phyloP scores from a whole-genome alignment of 92 coral and sea anemone species.

The Scolanthus callimorphus region DNA sequence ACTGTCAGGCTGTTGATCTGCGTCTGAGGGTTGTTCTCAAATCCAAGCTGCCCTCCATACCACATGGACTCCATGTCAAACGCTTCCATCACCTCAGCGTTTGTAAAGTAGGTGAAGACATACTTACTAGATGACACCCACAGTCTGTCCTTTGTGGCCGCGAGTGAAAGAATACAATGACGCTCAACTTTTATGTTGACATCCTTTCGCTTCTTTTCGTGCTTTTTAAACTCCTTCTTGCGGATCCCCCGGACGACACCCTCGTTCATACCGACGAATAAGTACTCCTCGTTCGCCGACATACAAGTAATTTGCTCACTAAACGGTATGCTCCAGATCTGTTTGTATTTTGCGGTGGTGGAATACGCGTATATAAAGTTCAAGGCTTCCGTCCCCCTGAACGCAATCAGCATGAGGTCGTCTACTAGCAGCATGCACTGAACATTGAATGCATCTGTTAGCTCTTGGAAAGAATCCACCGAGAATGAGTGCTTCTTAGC shows the following conservation, averaged over 20 bases:
- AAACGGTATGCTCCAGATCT: slow-evolving; percentile 42
- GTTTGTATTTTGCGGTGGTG: slow-evolving; percentile 52
- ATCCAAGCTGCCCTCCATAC: slow-evolving; percentile 72
- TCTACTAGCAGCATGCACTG: slow-evolving; percentile 64
- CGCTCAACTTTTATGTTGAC: slow-evolving; percentile 54
- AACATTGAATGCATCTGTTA: slow-evolving; percentile 46
- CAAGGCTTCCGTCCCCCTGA: slow-evolving; percentile 46
- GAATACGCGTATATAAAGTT: slow-evolving; percentile 60
- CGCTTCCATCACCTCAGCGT: slow-evolving; percentile 69
- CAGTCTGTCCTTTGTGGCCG: slow-evolving; percentile 55
- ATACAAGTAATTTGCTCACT: slow-evolving; percentile 67
- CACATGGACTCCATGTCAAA: slow-evolving; percentile 92
- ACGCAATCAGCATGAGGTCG: slow-evolving; percentile 59
- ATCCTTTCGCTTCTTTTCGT: slow-evolving; percentile 51
- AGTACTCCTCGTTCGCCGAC: slow-evolving; percentile 65
- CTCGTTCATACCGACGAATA: slow-evolving; percentile 79
- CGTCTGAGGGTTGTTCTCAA: slow-evolving; percentile 75
- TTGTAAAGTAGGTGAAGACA: slow-evolving; percentile 77
- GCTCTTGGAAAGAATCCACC: slow-evolving; percentile 59
- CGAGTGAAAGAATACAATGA: slow-evolving; percentile 61
- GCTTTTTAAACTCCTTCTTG: slow-evolving; percentile 75
- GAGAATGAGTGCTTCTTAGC: slow-evolving; percentile 64
- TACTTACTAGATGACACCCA: slow-evolving; percentile 86
- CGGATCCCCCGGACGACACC: slow-evolving; percentile 68
- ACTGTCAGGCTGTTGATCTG: slow-evolving; percentile 46